These are phyloP conservation scores for Phrynocephalus forsythii DNA, from an alignment of 2,797 vertebrate genomes.

Conservation along the genomic window DNA sequence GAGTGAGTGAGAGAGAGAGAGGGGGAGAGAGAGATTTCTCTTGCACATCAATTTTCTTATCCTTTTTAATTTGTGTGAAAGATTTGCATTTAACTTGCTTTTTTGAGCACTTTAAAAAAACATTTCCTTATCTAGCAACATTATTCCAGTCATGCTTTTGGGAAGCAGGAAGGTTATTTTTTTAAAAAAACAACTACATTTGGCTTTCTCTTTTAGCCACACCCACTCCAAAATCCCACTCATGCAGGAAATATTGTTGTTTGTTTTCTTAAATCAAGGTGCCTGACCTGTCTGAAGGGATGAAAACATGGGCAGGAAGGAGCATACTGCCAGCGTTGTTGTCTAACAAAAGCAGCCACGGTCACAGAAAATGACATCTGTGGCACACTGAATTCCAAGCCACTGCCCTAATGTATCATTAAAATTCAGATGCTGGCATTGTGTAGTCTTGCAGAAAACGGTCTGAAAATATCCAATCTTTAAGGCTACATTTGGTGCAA, in stretches of 20 bases:
- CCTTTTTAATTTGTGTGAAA: no score
- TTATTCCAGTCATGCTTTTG: not conserved
- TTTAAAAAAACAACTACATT: slow-evolving; percentile 19
- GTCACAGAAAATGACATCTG: not conserved
- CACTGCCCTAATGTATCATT: not conserved
- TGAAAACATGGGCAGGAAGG: slow-evolving; percentile 1
- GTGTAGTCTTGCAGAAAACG: not conserved
- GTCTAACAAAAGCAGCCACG: not conserved
- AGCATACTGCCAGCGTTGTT: not conserved
- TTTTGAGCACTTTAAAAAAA: slow-evolving; percentile 6
- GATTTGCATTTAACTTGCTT: slow-evolving; percentile 20
- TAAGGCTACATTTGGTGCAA: slow-evolving; percentile 14
- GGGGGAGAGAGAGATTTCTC: not conserved
- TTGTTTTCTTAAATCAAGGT: not conserved
- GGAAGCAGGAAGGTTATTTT: slow-evolving; percentile 15
- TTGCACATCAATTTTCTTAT: slow-evolving; percentile 47
- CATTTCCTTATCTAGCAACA: not conserved
- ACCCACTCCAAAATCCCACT: not conserved
- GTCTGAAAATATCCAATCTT: slow-evolving; percentile 15
- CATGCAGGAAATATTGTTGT: slow-evolving; percentile 16
- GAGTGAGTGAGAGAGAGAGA: not conserved
- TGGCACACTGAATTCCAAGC: not conserved
- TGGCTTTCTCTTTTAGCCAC: slow-evolving; percentile 1
- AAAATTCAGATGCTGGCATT: not conserved
- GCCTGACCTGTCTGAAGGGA: not conserved